Conservation (phyloP, 2,797 vertebrate species). For the Enteromius anoplus region DNA sequence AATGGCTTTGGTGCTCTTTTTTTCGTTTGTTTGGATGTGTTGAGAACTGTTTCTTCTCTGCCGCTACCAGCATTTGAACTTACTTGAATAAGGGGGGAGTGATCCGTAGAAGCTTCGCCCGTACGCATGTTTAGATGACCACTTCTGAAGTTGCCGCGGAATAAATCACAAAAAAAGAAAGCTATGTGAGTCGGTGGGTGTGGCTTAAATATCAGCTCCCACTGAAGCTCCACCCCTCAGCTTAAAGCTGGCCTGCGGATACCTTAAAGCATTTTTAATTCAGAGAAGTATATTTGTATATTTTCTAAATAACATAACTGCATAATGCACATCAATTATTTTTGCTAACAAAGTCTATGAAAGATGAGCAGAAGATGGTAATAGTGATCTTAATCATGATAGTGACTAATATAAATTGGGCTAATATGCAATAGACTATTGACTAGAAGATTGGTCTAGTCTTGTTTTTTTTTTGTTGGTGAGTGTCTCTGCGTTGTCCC, state of each 20-base stretch:
- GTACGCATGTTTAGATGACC: constrained; percentile 46
- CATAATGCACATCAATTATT: constrained; percentile 74
- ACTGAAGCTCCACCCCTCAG: constrained; percentile 36
- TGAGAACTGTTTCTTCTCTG: constrained; percentile 60
- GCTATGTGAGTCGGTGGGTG: constrained; percentile 37
- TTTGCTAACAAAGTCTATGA: constrained; percentile 74
- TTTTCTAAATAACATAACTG: constrained; percentile 65
- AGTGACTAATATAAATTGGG: constrained; percentile 65
- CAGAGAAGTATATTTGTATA: constrained; percentile 75
- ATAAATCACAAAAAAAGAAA: constrained; percentile 42
- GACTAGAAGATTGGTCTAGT: constrained; percentile 54
- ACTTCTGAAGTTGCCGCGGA: constrained; percentile 60
- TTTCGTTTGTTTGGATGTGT: constrained; percentile 10
- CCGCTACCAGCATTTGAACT: constrained; percentile 72
- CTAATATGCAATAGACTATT: constrained; percentile 73
- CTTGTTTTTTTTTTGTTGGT: constrained; percentile 55
- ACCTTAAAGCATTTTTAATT: constrained; percentile 71
- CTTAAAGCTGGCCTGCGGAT: constrained; percentile 59
- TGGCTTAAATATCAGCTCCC: constrained; percentile 18
- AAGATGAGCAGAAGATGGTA: constrained; percentile 55
- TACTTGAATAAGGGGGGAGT: constrained; percentile 68
- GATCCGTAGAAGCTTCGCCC: constrained; percentile 32
- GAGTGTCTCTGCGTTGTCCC: constrained; percentile 49
- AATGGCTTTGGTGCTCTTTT: constrained; percentile 35
- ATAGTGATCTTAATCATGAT: constrained; percentile 55